A percentile compares a stretch with the other conserved stretches of the same genome.
Evolutionary conservation across 1,140 invertebrate species (phyloP).

Genomic region (Papilio aristodemus): DNA sequence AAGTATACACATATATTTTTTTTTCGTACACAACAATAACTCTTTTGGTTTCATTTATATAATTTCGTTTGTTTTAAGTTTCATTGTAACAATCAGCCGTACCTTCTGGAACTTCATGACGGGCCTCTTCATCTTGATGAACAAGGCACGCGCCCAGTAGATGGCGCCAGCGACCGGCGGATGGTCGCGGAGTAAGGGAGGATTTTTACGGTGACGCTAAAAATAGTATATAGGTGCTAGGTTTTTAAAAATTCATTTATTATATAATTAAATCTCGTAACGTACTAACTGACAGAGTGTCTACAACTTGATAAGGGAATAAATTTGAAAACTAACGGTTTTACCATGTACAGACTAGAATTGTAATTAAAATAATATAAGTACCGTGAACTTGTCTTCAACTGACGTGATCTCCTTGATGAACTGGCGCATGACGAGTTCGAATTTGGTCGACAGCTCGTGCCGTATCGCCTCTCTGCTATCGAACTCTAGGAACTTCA

Average conservation of each 20-base stretch:
- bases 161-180: slow-evolving; percentile 90
- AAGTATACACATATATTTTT: too few relatives aligned
- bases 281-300: too few relatives aligned
- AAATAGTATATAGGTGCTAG: slow-evolving; percentile 67
- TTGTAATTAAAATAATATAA: too few relatives aligned
- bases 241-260: too few relatives aligned
- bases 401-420: slow-evolving; percentile 88
- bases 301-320: too few relatives aligned
- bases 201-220: slow-evolving; percentile 85
- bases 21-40: too few relatives aligned
- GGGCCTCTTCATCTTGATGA: slow-evolving; percentile 88
- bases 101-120: slow-evolving; percentile 87
- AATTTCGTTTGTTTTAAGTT: too few relatives aligned
- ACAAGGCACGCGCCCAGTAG: slow-evolving; percentile 89
- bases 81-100: slow-evolving; percentile 18
- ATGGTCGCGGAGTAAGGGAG: slow-evolving; percentile 88
- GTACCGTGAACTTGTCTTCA: slow-evolving; percentile 84
- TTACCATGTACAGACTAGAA: too few relatives aligned
- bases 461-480: slow-evolving; percentile 86
- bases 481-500: slow-evolving; percentile 90
- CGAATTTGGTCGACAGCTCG: slow-evolving; percentile 89
- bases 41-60: too few relatives aligned
- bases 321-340: too few relatives aligned
- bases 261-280: too few relatives aligned
- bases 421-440: slow-evolving; percentile 91